phyloP scores from a whole-genome alignment of 2,888 invertebrate genomes.

The Troides helena region DNA sequence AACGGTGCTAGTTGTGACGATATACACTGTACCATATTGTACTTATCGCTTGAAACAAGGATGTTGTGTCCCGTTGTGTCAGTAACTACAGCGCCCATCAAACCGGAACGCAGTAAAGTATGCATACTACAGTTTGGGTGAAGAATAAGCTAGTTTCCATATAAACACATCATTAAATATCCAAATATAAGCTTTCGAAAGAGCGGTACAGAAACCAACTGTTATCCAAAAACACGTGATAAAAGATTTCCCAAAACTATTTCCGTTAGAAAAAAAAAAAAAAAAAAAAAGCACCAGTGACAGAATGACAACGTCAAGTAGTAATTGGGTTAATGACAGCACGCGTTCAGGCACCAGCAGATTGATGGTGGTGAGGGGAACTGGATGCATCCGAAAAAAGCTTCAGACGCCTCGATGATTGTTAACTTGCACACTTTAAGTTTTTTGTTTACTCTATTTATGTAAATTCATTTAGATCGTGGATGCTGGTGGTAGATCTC shows the following conservation, averaged over 20 bases:
- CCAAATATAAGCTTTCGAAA: too few species aligned
- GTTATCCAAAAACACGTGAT: not conserved
- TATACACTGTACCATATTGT: too few species aligned
- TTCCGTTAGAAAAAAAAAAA: conserved; percentile 30
- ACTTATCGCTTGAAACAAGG: too few species aligned
- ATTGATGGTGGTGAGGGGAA: conserved; percentile 60
- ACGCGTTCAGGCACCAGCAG: conserved; percentile 55
- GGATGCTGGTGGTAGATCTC: too few species aligned
- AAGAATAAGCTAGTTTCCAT: too few species aligned
- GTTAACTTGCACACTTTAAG: conserved; percentile 46
- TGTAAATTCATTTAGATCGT: conserved; percentile 31
- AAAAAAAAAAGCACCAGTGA: conserved; percentile 38
- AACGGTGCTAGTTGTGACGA: too few species aligned
- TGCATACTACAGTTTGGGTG: too few species aligned
- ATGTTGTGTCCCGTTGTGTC: too few species aligned
- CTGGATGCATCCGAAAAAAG: conserved; percentile 50
- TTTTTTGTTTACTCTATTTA: conserved; percentile 50
- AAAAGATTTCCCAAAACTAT: conserved; percentile 16
- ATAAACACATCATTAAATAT: too few species aligned
- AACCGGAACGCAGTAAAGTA: too few species aligned
- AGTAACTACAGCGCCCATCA: too few species aligned
- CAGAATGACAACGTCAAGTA: conserved; percentile 64
- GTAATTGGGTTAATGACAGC: conserved; percentile 76
- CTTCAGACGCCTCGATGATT: conserved; percentile 45
- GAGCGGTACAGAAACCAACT: not conserved